Conservation (phyloP, 2,888 invertebrate genomes). For the Dicycla oo region DNA sequence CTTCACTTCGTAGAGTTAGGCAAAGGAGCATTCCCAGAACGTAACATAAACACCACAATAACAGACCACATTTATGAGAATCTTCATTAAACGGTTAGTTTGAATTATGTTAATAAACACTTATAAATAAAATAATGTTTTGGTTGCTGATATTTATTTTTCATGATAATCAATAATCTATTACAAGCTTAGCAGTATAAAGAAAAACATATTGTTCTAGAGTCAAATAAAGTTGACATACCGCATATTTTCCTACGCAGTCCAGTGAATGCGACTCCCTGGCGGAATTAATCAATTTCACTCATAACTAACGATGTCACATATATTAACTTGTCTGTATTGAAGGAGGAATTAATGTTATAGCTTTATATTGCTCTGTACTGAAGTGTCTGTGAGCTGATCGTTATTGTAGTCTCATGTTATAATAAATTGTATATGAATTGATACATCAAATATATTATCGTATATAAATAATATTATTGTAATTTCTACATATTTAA, state of each 20-base stretch:
- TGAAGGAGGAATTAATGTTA: constrained; percentile 46
- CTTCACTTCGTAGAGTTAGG: not conserved
- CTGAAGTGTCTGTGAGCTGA: constrained; percentile 36
- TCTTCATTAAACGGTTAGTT: not conserved
- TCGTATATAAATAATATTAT: too few relatives aligned
- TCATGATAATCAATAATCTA: too few relatives aligned
- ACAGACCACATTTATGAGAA: not conserved
- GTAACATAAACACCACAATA: not conserved
- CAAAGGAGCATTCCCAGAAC: not conserved
- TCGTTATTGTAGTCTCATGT: constrained; percentile 3
- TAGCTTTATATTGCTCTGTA: constrained; percentile 42
- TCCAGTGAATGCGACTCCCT: constrained; percentile 40
- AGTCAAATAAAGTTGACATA: constrained; percentile 32
- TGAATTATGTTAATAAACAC: not conserved
- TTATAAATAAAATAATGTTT: not conserved
- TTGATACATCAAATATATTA: not conserved
- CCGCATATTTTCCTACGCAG: constrained; percentile 27
- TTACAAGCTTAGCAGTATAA: too few relatives aligned
- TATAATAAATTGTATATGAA: not conserved
- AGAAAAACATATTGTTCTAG: not conserved
- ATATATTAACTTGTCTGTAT: constrained; percentile 69
- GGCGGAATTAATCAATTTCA: constrained; percentile 79
- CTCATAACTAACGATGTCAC: constrained; percentile 73
- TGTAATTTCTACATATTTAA: not conserved
- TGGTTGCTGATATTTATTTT: not conserved